Evolutionary conservation across 1,140 invertebrate species (phyloP), one percentile per base, ranked within the genome.

Genomic region (Magallana gigas): DNA sequence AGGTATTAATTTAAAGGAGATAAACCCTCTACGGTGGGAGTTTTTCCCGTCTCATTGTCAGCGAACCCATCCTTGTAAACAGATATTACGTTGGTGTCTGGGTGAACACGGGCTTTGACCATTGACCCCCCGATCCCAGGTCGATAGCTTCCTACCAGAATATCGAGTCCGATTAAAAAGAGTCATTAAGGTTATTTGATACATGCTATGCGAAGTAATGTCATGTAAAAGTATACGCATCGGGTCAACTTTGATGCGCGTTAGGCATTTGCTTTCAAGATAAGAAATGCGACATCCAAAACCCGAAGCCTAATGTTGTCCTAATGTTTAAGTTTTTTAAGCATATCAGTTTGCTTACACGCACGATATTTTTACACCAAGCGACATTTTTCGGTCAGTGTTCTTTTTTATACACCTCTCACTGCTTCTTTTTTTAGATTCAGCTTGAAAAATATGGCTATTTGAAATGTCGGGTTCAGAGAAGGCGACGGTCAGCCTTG

Each of bases 401-500:
- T 64, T 36, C 18, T 85, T 59, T 48, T 29, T 83, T 56, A 57
- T 18, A 48, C 36, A 48, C 36, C 36, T 90, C 1, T 85, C 18
- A 83, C 18, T 87, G 2, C 80, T 87, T 71, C 59, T 60, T 86
- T 82, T 89, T 86, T 56, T 90, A 93, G 92, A 89, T 91, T 57
- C 89, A 92, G 57, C 85, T 93, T 59, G 91, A 92, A 88, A 93
- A 93, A 90, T 93, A 93, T 87, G 92, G 92, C 58, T 93, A 93
- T 84, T 88, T 93, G 59, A 86, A 86, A 29, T 93, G 92, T 62
- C 89, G 91, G 71, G 87, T 90, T 6, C 64, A 62, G 36, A 29
- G 91, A 18, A 87, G 84, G 59, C 89, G 89, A 18, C 86, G 91
- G n/a, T 90, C 91, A 57, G 71, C 84, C 7, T 12, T 68, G 14